Base-by-base conservation (phyloP, 2,113 vertebrate species). In the Cisticola juncidis region DNA sequence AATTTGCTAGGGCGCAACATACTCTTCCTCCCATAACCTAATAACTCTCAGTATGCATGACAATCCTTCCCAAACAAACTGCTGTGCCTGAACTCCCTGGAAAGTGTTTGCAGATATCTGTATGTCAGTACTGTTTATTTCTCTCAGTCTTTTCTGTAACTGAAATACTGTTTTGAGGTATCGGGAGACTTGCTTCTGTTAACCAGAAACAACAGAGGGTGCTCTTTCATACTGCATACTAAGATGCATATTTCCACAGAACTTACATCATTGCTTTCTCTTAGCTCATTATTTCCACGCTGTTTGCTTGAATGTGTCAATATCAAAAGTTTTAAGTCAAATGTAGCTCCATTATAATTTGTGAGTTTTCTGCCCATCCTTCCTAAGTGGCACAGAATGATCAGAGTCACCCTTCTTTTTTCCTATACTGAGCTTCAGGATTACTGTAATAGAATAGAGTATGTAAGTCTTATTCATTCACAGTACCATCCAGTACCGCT, bases 161-260 rank as follows among this genome's bases (percentile, higher is more conserved):
- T 73, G 81, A 74, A 76, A 58, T 93, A 50, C 69, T 92, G 62
- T 62, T 91, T 80, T 64, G 85, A 93, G 50, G 71, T 94, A 73
- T 86, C 24, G 0, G 35, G 90, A 95, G 90, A 81, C 57, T 81
- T 95, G 73, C 77, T 92, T 95, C 70, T 96, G 84, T 89, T 87
- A 89, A 81, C 69, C 69, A 79, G 93, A 95, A 94, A 94, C 96
- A 94, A 95, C 81, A 96, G 94, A 95, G 91, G 86, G 92, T 94
- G 95, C 91, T 94, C 91, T 95, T 94, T 92, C 92, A 81, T 97
- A 19, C 77, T 79, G 81, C 89, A 87, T 86, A 76, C 69, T 68
- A 69, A 68, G 38, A 40, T 35, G 48, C 44, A 8, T 73, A 69
- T 91, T 95, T 94, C 89, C 81, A 58, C 58, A 86, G 77, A 91